Percentiles rank a stretch among this genome's conserved stretches.
These are phyloP conservation scores for Heterodera carotae DNA, from an alignment of 1,140 invertebrate species.

Conservation along the genomic window DNA sequence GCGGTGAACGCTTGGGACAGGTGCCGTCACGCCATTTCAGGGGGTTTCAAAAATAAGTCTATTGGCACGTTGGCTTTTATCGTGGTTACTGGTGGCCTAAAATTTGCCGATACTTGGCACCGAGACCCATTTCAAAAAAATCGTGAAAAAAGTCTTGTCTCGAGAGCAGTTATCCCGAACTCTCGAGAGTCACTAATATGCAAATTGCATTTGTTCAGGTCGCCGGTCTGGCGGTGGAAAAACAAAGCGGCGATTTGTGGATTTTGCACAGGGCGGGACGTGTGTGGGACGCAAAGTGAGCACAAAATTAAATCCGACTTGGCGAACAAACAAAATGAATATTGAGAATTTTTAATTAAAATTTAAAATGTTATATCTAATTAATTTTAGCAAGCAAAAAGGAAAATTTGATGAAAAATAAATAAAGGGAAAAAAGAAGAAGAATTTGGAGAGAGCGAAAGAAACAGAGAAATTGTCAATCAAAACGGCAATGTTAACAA, in stretches of 20 bases:
- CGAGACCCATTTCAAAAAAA: too few relatives aligned
- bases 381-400: not conserved
- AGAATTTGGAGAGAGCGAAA: too few relatives aligned
- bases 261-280: constrained; percentile 81
- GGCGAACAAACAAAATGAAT: not conserved
- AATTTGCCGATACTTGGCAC: too few relatives aligned
- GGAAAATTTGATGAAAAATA: constrained; percentile 8
- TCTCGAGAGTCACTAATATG: too few relatives aligned
- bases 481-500: too few relatives aligned
- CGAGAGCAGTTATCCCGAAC: too few relatives aligned
- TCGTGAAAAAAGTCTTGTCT: too few relatives aligned
- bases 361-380: not conserved
- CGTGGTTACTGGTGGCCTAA: too few relatives aligned
- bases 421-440: too few relatives aligned
- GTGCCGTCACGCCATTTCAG: constrained; percentile 14
- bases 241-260: constrained; percentile 71
- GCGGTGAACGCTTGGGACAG: constrained; percentile 53
- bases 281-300: constrained; percentile 72
- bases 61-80: too few relatives aligned
- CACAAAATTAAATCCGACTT: not conserved
- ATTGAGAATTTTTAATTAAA: not conserved
- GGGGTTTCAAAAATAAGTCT: too few relatives aligned
- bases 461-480: too few relatives aligned
- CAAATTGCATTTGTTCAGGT: constrained; percentile 54
- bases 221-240: constrained; percentile 58